Conservation (phyloP, 2,113 vertebrate genomes). For the Eudyptes chrysolophus region DNA sequence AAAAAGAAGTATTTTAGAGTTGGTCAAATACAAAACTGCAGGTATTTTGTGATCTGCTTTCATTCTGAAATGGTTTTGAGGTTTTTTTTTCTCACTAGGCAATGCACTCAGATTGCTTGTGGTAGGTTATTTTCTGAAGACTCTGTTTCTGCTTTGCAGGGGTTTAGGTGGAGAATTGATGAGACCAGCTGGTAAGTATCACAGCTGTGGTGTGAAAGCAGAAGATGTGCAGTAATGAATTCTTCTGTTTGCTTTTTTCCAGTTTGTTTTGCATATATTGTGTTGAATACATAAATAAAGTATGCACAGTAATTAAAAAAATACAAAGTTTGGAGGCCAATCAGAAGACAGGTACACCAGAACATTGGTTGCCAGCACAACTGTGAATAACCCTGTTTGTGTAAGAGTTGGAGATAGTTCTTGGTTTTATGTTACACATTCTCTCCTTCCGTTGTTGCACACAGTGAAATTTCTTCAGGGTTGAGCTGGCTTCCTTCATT, state of each 20-base stretch:
- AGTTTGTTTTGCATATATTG: neutral
- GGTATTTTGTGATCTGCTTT: neutral
- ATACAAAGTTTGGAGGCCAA: neutral
- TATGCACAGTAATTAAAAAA: neutral
- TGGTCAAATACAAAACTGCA: neutral
- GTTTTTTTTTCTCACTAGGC: fast-evolving
- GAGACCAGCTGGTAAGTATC: slow-evolving; percentile 87
- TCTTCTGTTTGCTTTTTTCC: neutral
- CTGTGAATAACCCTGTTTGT: neutral
- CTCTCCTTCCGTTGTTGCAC: neutral
- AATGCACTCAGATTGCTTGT: fast-evolving
- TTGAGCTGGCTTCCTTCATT: neutral
- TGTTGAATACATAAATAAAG: neutral
- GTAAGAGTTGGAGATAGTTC: neutral
- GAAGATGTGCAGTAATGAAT: neutral
- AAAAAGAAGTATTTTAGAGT: neutral
- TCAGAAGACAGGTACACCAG: neutral
- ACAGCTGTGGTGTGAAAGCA: neutral
- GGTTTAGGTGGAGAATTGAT: slow-evolving; percentile 93
- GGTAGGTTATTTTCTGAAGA: neutral
- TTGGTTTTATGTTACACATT: neutral
- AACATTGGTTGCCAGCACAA: neutral
- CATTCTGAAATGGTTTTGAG: neutral
- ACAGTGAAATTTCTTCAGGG: neutral
- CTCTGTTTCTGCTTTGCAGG: slow-evolving; percentile 73